Evolutionary conservation across 2,113 vertebrate genomes (phyloP).

Genomic region (Hippopotamus amphibius): DNA sequence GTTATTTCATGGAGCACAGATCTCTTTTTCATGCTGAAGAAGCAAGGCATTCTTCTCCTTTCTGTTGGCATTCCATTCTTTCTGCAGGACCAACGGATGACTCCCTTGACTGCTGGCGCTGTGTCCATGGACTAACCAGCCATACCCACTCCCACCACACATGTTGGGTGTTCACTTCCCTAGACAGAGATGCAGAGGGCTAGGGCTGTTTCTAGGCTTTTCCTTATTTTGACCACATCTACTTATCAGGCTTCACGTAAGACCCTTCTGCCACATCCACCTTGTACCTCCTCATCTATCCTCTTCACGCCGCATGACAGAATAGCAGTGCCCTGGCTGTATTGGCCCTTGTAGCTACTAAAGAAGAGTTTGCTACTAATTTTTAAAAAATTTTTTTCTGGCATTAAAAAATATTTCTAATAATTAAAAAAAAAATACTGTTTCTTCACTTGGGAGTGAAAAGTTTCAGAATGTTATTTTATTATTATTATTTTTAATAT

Average conservation of each 20-base stretch:
- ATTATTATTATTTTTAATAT: too few species aligned
- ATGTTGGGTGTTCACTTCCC: background rate
- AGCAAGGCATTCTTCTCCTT: background rate
- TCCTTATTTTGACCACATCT: background rate
- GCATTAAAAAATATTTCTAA: background rate
- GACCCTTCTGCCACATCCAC: rapidly evolving
- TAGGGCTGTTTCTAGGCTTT: background rate
- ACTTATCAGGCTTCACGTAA: background rate
- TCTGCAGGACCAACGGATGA: background rate
- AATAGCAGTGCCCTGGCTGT: background rate
- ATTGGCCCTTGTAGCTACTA: background rate
- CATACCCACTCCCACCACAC: background rate
- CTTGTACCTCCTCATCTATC: background rate
- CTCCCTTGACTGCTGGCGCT: background rate
- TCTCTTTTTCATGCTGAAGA: background rate
- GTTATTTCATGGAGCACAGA: background rate
- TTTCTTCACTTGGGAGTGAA: constrained; percentile 8
- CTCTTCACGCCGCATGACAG: background rate
- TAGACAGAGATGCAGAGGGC: background rate
- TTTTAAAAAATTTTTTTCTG: background rate
- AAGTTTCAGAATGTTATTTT: background rate
- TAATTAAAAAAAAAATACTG: background rate
- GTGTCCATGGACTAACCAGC: background rate
- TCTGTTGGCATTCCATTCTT: background rate
- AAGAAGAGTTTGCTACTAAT: background rate